Base-by-base conservation (phyloP, 2,113 vertebrate species). In the Butorides virescens region DNA sequence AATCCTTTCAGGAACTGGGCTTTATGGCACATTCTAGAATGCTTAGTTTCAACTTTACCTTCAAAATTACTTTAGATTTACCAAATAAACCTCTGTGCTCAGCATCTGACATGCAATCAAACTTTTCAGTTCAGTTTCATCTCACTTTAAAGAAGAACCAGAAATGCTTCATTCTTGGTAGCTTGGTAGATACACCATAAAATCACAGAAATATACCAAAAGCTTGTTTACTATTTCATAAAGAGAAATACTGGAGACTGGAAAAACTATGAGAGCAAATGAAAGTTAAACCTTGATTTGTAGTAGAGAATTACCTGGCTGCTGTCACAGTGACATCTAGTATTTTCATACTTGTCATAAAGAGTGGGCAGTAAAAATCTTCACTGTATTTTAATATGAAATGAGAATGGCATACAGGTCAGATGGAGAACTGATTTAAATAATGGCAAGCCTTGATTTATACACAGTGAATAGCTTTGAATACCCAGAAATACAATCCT, bases 371-470 rank as follows among this genome's bases (percentile, higher is more conserved):
- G 14, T 50, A 93, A 92, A 92, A 84, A 81, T 76, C 25, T 66
- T 77, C 46, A 96, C 81, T 92, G 47, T 86, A 34, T n/a, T 92
- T 93, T 94, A 85, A 55, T 29, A 62, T 13, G n/a, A 32, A 93
- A 13, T 21, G 34, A 52, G 16, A 88, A 88, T 46, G 10, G 21
- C 10, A 50, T 19, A 29, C 5, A 36, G 29, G 47, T 92, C 34
- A 89, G 52, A 65, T 42, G 13, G 18, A 88, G 26, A 91, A 55
- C 23, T 70, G 23, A 71, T 80, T 30, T 90, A 75, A 81, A 90
- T 58, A 90, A 26, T n/a, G 46, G 21, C 29, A 71, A 86, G 29
- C 49, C 26, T 88, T 90, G 61, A 82, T 73, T 92, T 87, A 74
- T 66, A 13, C 7, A n/a, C 8, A 53, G 17, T 50, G 14, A 1